phyloP scores from a whole-genome alignment of 1,140 invertebrate genomes.

The Steinernema khuongi region DNA sequence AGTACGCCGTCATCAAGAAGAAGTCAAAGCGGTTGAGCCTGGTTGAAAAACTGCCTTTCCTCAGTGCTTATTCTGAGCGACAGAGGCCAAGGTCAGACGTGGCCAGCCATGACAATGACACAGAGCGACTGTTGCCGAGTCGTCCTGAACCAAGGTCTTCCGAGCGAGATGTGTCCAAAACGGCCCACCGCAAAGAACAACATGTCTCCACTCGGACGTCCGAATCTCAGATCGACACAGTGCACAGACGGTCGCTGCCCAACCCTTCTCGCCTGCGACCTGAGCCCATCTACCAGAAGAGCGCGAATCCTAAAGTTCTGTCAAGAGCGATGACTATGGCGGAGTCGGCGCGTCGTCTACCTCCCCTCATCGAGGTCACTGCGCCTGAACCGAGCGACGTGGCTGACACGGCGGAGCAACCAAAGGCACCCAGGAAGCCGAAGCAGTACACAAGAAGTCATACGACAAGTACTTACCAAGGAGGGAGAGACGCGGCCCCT shows the following conservation, averaged over 20 bases:
- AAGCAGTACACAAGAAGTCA: constrained; percentile 26
- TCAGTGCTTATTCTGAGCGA: not conserved
- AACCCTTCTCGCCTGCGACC: not conserved
- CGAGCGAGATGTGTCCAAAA: constrained; percentile 3
- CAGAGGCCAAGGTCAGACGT: not conserved
- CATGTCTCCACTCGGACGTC: not conserved
- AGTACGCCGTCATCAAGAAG: constrained; percentile 2
- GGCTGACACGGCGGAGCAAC: constrained; percentile 9
- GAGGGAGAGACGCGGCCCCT: constrained; percentile 29
- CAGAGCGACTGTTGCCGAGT: not conserved
- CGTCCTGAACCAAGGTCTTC: constrained; percentile 6
- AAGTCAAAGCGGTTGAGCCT: not conserved
- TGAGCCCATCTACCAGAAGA: not conserved
- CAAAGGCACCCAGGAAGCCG: constrained; percentile 2
- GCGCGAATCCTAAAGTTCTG: constrained; percentile 13
- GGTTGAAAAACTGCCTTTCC: not conserved
- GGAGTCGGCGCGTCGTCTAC: constrained; percentile 21
- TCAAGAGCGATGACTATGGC: constrained; percentile 27
- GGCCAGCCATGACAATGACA: not conserved
- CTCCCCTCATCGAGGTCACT: constrained; percentile 27
- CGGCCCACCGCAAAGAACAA: constrained; percentile 2
- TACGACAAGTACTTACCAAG: constrained; percentile 37
- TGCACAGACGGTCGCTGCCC: not conserved
- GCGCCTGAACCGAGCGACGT: constrained; percentile 17
- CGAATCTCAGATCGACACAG: constrained; percentile 13